Evolutionary conservation across 2,113 vertebrate species (phyloP), one percentile per base, ranked within the genome.

Genomic region (Natator depressus): DNA sequence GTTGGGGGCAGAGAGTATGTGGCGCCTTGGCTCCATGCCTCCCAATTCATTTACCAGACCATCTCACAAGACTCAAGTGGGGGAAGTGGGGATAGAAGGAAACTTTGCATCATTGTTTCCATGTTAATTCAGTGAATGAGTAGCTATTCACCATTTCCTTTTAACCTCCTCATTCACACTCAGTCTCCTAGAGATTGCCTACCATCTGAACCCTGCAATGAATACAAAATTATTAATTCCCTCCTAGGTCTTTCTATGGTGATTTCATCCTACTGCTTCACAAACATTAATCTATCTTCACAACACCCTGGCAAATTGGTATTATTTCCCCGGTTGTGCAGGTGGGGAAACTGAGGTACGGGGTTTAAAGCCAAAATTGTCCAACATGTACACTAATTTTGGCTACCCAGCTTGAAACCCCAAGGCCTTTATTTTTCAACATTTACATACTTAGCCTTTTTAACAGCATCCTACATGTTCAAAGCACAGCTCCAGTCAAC

Each of bases 331-430:
- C 29, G 14, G 7, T n/a, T 17, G 14, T 8, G 80, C 5, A 89
- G 10, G 54, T 6, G 2, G 65, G 31, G 14, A 69, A 7, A 72
- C 29, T 54, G 49, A 0, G 53, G 1, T 79, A 75, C 12, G 12
- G 20, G 80, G 10, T 54, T 22, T 81, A 83, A 75, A 81, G 78
- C 29, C 22, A 81, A 87, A 93, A 86, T 49, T 51, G 1, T 85
- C 4, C 10, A 81, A 90, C 46, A 0, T 0, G 69, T 72, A 62
- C 50, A 87, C 19, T 0, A 1, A 83, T 62, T 7, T 80, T 50
- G 22, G 3, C 2, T 79, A 31, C 17, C 1, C 12, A 75, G 29
- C 1, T 46, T 3, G 57, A 62, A 62, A 59, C 1, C 29, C 27
- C 17, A 42, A 50, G 3, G 0, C 38, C 6, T 65, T 38, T 86